Percentiles rank a stretch among this genome's conserved stretches.
phyloP scores from a whole-genome alignment of 2,888 invertebrate genomes.

The Rambutsinella grinnellia region DNA sequence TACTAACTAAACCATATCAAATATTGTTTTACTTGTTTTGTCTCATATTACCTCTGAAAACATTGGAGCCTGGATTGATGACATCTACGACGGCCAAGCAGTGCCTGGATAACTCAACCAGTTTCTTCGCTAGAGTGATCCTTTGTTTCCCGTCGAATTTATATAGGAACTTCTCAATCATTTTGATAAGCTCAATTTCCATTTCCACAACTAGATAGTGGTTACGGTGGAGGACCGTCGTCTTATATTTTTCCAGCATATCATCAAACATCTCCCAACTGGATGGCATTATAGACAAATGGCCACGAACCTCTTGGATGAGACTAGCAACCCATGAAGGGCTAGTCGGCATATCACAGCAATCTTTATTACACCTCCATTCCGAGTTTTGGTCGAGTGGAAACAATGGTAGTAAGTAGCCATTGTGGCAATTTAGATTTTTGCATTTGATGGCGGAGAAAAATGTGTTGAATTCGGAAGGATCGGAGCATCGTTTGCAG shows the following conservation, averaged over 20 bases:
- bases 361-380: conserved; percentile 51
- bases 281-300: conserved; percentile 32
- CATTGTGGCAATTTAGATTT: conserved; percentile 46
- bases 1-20: not conserved
- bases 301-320: conserved; percentile 47
- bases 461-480: conserved; percentile 43
- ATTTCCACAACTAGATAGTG: conserved; percentile 55
- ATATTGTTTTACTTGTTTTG: not conserved
- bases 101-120: conserved; percentile 47
- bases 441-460: conserved; percentile 56
- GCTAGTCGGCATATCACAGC: conserved; percentile 21
- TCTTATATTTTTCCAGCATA: conserved; percentile 49
- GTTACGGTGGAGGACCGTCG: conserved; percentile 52
- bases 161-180: conserved; percentile 46
- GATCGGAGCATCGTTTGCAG: conserved; percentile 48
- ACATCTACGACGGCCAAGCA: conserved; percentile 54
- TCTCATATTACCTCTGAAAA: conserved; percentile 46
- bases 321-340: conserved; percentile 38
- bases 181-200: conserved; percentile 51
- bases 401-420: conserved; percentile 48
- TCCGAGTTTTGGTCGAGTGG: conserved; percentile 52
- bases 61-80: conserved; percentile 52
- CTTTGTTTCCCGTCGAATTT: conserved; percentile 41
- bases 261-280: conserved; percentile 43
- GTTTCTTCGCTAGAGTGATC: conserved; percentile 48